A percentile compares a stretch with the other conserved stretches of the same genome.
phyloP scores from a whole-genome alignment of 2,113 vertebrate genomes.

The Podarcis muralis region DNA sequence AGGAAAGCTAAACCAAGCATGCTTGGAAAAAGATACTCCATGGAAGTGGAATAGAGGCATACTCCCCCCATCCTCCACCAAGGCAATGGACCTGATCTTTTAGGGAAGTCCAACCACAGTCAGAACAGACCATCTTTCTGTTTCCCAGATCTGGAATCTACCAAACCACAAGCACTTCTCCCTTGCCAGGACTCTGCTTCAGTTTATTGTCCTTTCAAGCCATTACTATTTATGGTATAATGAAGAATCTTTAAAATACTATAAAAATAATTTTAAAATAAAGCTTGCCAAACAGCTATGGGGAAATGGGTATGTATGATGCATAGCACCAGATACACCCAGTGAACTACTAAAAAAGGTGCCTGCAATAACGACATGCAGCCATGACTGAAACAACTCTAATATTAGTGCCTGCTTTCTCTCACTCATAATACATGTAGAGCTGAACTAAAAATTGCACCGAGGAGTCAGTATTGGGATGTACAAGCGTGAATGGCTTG shows the following conservation, averaged over 20 bases:
- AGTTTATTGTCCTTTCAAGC: too few species aligned
- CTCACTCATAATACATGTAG: too few species aligned
- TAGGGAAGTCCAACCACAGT: too few species aligned
- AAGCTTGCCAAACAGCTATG: neutral
- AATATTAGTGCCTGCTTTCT: too few species aligned
- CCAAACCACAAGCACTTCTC: too few species aligned
- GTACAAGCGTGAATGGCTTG: neutral
- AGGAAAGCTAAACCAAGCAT: too few species aligned
- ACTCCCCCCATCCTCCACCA: neutral
- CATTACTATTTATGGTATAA: neutral
- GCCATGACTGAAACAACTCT: neutral
- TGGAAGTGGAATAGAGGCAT: too few species aligned
- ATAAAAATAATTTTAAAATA: neutral
- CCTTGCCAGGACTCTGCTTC: too few species aligned
- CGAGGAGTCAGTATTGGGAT: neutral
- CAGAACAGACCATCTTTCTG: too few species aligned
- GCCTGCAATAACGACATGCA: neutral
- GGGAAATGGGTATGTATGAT: neutral
- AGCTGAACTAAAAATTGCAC: neutral
- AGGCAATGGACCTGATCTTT: neutral
- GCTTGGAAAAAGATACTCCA: too few species aligned
- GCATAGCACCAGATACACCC: neutral
- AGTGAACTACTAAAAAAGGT: neutral
- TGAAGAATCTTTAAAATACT: neutral
- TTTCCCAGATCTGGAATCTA: too few species aligned